A percentile compares a stretch with the other conserved stretches of the same genome.
Conservation (phyloP, 2,888 invertebrate species). For the Hirtodrosophila confusa region DNA sequence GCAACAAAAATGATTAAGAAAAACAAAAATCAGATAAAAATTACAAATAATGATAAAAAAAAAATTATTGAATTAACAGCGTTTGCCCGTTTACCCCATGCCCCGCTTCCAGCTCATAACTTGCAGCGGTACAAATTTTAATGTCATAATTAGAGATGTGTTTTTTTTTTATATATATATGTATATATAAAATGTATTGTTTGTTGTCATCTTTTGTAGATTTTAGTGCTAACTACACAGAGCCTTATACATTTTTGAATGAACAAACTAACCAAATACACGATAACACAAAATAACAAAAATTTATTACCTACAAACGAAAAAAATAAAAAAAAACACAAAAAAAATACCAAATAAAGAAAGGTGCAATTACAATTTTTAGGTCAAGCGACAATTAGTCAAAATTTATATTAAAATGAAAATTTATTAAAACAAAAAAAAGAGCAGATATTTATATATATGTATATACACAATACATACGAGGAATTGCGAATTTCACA, state of each 20-base stretch:
- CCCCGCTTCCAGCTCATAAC: slow-evolving; percentile 42
- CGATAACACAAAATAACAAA: slow-evolving; percentile 20
- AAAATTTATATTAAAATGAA: slow-evolving; percentile 61
- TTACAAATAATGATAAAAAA: slow-evolving; percentile 1
- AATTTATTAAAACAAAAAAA: slow-evolving; percentile 16
- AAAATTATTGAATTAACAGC: slow-evolving; percentile 11
- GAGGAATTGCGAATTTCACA: slow-evolving; percentile 59
- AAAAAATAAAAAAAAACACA: slow-evolving; percentile 5
- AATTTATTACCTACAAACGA: slow-evolving; percentile 20
- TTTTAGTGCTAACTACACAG: slow-evolving; percentile 52
- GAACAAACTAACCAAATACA: slow-evolving; percentile 43
- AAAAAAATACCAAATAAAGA: slow-evolving; percentile 38
- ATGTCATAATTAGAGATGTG: slow-evolving; percentile 6
- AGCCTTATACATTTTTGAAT: slow-evolving; percentile 71
- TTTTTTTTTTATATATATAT: slow-evolving; percentile 8
- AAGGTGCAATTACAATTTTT: slow-evolving; percentile 75
- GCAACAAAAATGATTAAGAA: slow-evolving; percentile 2
- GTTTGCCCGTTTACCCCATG: slow-evolving; percentile 8
- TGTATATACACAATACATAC: slow-evolving; percentile 41
- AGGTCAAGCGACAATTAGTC: slow-evolving; percentile 63
- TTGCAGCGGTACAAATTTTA: slow-evolving; percentile 24
- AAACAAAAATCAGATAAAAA: no score
- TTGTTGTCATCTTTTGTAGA: slow-evolving; percentile 33
- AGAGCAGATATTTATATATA: slow-evolving; percentile 53
- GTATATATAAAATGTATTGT: slow-evolving; percentile 6